phyloP scores from a whole-genome alignment of 2,797 vertebrate genomes.

The Cetoscarus ocellatus region DNA sequence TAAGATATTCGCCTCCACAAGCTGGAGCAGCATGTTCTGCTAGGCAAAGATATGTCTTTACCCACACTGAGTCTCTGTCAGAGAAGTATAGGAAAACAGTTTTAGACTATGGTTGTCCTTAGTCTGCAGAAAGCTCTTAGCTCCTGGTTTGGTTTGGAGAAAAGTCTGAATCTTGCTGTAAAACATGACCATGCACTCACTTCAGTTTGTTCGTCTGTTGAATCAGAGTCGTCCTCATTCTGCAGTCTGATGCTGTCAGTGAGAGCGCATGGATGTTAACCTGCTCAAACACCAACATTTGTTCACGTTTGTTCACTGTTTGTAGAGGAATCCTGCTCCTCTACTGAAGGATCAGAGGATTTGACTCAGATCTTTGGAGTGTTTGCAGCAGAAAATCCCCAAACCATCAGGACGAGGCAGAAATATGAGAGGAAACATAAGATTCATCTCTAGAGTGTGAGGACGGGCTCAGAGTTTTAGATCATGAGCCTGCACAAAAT shows the following conservation, averaged over 20 bases:
- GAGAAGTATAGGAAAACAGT: no score
- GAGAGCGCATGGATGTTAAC: not conserved
- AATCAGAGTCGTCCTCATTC: not conserved
- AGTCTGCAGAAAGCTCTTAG: no score
- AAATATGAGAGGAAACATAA: not conserved
- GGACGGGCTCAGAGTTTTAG: not conserved
- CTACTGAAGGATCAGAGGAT: constrained; percentile 2
- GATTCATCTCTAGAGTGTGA: not conserved
- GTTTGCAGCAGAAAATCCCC: constrained; percentile 3
- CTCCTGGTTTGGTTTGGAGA: no score
- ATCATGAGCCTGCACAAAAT: no score
- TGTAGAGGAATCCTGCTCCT: not conserved
- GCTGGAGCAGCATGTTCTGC: no score
- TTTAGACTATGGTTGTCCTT: no score
- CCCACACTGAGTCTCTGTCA: no score
- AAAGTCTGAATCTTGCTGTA: no score
- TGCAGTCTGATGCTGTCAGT: not conserved
- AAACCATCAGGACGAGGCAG: not conserved
- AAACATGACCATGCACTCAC: no score
- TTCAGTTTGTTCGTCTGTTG: not conserved
- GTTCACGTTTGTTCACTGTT: not conserved
- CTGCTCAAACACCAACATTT: constrained; percentile 1
- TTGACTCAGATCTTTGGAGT: not conserved
- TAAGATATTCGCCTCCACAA: no score
- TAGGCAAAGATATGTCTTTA: no score